Base-by-base conservation (phyloP, 2,113 vertebrate genomes). In the Syngnathus floridae region DNA sequence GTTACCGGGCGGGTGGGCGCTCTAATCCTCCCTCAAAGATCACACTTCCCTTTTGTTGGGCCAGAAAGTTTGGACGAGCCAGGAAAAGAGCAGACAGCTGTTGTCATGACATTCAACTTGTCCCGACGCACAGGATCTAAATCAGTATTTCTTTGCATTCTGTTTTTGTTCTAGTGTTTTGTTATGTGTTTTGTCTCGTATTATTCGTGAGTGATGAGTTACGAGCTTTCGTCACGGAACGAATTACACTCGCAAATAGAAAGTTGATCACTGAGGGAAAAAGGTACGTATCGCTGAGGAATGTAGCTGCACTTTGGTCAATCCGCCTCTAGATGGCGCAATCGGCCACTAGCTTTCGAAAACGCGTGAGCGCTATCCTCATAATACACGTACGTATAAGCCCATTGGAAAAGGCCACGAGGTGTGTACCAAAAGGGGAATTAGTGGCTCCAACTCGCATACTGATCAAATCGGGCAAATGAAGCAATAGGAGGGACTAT, bases 1-100 rank as follows among this genome's bases (percentile, higher is more conserved):
- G 3, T 49, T 69, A 59, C 71, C 64, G 26, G 26, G 26, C 26
- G 26, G 2, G 26, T 31, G 62, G 76, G 51, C 71, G 35, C 63
- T 61, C 76, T 83, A 81, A 84, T 82, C 75, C 81, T 81, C 73
- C 75, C 81, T 81, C 73, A 46, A 69, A 79, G 74, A 79, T 83
- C 81, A 77, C 64, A 68, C 77, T 63, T 58, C 71, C 66, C 73
- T 46, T 69, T 64, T 61, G 26, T 43, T 68, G 52, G 75, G 64
- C 26, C 26, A 31, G 26, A 31, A 31, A 31, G 26, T 31, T 31
- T 31, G 26, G 26, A 31, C 26, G 26, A 31, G 26, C 26, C 26
- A 31, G 26, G 26, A 31, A 31, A 41, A 10, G 40, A 41, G 40
- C 11, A 38, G 38, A 41, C 40, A 38, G 38, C 38, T 38, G 38